phyloP scores from a whole-genome alignment of 2,113 vertebrate species.

The Zosterops japonicus region DNA sequence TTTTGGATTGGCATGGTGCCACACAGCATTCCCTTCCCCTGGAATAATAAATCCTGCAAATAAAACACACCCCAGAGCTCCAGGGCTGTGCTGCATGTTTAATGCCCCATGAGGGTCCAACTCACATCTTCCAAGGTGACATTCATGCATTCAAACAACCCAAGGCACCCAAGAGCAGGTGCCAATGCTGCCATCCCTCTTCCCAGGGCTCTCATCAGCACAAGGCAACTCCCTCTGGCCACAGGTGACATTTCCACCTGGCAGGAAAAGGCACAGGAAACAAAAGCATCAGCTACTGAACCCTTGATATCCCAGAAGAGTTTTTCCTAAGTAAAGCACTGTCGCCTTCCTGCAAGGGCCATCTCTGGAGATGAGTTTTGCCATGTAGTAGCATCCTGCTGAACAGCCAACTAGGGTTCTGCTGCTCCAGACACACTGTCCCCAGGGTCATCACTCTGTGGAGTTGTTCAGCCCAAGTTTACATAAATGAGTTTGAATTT shows the following conservation, averaged over 20 bases:
- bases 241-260: accelerated
- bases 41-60: neutral
- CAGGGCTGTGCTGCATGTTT: neutral
- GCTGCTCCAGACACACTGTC: neutral
- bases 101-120: neutral
- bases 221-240: neutral
- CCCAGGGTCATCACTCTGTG: neutral
- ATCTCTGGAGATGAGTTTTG: neutral
- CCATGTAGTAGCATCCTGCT: neutral
- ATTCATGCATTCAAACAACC: neutral
- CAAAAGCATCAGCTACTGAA: neutral
- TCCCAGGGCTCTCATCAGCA: neutral
- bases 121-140: neutral
- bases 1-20: accelerated
- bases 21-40: neutral
- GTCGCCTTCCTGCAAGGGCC: neutral
- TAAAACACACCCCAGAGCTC: neutral
- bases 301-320: neutral
- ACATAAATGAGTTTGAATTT: constrained; percentile 57
- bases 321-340: neutral
- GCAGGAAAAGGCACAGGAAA: neutral
- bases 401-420: accelerated
- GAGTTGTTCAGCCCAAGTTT: neutral
- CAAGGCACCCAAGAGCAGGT: neutral
- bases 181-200: accelerated